phyloP scores from a whole-genome alignment of 2,113 vertebrate species.

The Passer montanus region DNA sequence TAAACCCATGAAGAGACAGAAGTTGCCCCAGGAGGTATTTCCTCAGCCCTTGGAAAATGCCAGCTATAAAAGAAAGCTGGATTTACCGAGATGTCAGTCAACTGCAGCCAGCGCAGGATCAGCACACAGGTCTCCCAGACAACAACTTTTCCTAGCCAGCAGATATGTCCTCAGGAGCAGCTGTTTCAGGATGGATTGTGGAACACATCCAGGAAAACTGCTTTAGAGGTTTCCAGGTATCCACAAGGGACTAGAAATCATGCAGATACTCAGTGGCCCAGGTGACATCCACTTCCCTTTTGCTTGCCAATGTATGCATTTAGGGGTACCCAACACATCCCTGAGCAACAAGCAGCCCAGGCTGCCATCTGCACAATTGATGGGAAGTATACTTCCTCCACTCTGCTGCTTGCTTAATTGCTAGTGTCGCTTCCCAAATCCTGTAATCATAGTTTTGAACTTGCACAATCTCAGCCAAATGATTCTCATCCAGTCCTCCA shows the following conservation, averaged over 20 bases:
- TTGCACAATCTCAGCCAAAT: conserved; percentile 13
- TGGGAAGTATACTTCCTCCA: not conserved
- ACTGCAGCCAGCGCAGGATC: not conserved
- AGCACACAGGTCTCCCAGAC: not conserved
- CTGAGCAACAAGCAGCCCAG: not conserved
- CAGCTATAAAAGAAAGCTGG: not conserved
- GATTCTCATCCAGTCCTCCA: not conserved
- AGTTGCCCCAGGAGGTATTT: not conserved
- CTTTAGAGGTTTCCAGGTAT: not conserved
- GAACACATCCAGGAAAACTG: not conserved
- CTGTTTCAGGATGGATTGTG: not conserved
- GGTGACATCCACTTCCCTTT: not conserved
- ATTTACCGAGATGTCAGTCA: not conserved
- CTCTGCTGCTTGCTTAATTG: not conserved
- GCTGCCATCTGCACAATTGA: fast-evolving
- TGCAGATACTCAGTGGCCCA: not conserved
- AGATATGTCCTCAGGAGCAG: not conserved
- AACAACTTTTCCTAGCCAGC: not conserved
- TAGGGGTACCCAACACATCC: not conserved
- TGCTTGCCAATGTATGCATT: not conserved
- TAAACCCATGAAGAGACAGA: not conserved
- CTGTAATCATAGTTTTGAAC: not conserved
- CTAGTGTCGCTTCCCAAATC: not conserved
- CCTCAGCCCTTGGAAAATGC: not conserved
- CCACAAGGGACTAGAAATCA: not conserved